These are phyloP conservation scores for Tetrao urogallus DNA, from an alignment of 2,113 vertebrate species.

Conservation along the genomic window DNA sequence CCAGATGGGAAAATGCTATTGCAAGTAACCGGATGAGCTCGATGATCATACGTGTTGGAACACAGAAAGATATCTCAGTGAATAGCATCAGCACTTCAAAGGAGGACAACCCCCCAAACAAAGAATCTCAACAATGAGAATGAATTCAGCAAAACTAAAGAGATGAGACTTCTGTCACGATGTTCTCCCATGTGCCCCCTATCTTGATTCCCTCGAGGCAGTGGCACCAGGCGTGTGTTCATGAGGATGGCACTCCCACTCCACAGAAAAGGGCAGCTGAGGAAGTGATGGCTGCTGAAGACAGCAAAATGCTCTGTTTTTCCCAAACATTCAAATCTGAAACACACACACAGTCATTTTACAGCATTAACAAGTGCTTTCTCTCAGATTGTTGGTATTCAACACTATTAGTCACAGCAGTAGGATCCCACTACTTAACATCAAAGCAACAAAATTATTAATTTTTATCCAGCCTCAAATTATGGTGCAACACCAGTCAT, in stretches of 20 bases:
- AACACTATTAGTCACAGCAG: not conserved
- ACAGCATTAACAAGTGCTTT: not conserved
- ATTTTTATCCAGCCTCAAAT: slow-evolving; percentile 19
- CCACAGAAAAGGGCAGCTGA: not conserved
- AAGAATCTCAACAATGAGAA: rapidly evolving
- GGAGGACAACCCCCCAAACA: not conserved
- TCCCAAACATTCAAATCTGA: not conserved
- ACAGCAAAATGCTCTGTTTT: rapidly evolving
- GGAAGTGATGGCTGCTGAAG: not conserved
- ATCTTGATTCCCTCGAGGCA: not conserved
- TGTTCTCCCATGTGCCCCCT: not conserved
- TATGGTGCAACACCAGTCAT: not conserved
- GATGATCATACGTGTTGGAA: not conserved
- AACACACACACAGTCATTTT: not conserved
- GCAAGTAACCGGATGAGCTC: not conserved
- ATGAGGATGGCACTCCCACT: not conserved
- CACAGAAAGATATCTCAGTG: not conserved
- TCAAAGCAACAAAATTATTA: slow-evolving; percentile 19
- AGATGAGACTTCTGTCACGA: rapidly evolving
- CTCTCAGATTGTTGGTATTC: not conserved
- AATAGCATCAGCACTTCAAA: not conserved
- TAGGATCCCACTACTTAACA: slow-evolving; percentile 22
- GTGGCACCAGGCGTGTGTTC: rapidly evolving
- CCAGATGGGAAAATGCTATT: slow-evolving; percentile 3
- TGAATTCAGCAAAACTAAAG: not conserved